Evolutionary conservation across 2,888 invertebrate genomes (phyloP), one percentile per base, ranked within the genome.

Genomic region (Parelbella ahira): DNA sequence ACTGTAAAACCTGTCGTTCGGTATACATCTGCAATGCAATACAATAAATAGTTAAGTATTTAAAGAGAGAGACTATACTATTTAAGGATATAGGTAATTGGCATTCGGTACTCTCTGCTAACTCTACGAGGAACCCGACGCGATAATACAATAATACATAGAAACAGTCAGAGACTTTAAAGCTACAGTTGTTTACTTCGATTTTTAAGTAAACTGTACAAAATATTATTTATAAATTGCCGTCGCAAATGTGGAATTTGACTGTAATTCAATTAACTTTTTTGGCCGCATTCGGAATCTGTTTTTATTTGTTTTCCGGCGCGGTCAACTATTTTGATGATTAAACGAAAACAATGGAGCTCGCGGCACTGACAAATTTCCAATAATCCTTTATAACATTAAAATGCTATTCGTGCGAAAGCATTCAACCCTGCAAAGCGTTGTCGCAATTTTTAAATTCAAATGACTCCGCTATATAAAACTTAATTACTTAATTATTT

Each of bases 341-440:
- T 61, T 56, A 55, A 59, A 60, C 51, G 54, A 56, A 60, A 63
- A 60, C 60, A 62, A 58, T 58, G 54, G 45, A 43, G 43, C 47
- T 49, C 51, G 51, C 53, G 46, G 53, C 53, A 49, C 50, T 63
- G 60, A 61, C 59, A 59, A 63, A 67, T 62, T 68, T 67, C 60
- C 62, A 63, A 66, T 68, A 65, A 68, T 62, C 63, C 66, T 59
- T 59, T 57, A 55, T 57, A 49, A 51, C 54, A 56, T 58, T 58
- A 56, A 68, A 64, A 61, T 57, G 58, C 56, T 56, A 57, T 58
- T 53, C 55, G 53, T 48, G 56, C 50, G 58, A 56, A 60, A 60
- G 47, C 58, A 50, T 48, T 58, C 46, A 46, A 50, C 54, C 50
- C 38, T 47, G 51, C 50, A 53, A 53, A 51, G 48, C 46, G 48